Conservation (phyloP, 2,113 vertebrate species). For the Forbesichthys agassizii region DNA sequence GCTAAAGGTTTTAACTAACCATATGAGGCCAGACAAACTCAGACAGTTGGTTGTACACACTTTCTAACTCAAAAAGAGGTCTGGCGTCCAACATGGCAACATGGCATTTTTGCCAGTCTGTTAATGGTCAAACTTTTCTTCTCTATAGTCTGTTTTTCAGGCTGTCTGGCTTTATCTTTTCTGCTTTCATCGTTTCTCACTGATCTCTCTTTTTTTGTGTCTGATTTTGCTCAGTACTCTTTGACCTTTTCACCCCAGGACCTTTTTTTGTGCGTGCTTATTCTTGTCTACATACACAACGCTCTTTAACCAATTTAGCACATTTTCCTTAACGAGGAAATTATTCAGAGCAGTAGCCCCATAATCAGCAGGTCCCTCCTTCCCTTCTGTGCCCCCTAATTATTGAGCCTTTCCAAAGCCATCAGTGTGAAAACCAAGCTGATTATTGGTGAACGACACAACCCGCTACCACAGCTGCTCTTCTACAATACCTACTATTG, state of each 20-base stretch:
- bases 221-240: neutral
- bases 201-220: neutral
- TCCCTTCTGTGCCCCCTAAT: conserved; percentile 43
- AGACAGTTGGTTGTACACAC: no score
- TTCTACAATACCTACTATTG: conserved; percentile 18
- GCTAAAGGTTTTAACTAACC: no score
- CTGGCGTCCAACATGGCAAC: neutral
- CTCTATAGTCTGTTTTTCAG: neutral
- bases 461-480: conserved; percentile 22
- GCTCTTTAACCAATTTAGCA: conserved; percentile 12
- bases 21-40: no score
- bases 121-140: conserved; percentile 17
- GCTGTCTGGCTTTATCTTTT: neutral
- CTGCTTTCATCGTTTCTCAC: neutral
- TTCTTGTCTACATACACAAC: neutral
- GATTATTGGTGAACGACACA: conserved; percentile 48
- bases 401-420: conserved; percentile 25
- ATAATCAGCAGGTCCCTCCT: conserved; percentile 36
- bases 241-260: neutral
- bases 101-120: neutral
- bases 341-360: conserved; percentile 27
- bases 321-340: conserved; percentile 6
- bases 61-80: no score
- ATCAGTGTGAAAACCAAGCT: conserved; percentile 30
- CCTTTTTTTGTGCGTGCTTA: neutral